Percentiles rank a stretch among this genome's conserved stretches.
These are phyloP conservation scores for Brachyrhaphis roseni DNA, from an alignment of 2,797 vertebrate species.

Conservation along the genomic window DNA sequence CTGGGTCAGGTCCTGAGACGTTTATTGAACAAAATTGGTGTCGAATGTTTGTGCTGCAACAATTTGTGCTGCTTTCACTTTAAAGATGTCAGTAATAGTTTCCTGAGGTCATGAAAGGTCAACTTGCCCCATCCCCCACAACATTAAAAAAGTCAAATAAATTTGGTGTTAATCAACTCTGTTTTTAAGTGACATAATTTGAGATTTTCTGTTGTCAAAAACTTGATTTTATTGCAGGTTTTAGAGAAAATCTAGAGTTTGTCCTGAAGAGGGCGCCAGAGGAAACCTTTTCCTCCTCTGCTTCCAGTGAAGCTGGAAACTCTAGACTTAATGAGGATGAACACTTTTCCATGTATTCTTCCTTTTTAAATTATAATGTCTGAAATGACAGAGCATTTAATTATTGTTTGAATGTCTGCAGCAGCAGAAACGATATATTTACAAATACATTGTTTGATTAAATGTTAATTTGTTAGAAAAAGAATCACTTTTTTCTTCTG, in stretches of 20 bases:
- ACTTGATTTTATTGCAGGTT: background rate
- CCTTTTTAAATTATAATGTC: background rate
- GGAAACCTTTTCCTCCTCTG: background rate
- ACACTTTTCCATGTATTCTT: no score
- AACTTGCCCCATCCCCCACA: no score
- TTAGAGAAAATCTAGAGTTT: background rate
- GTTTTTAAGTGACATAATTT: background rate
- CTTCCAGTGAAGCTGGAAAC: background rate
- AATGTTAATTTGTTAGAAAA: background rate
- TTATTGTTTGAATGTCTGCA: background rate
- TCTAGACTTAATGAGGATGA: no score
- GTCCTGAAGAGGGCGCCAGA: constrained; percentile 26
- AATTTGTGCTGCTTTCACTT: no score
- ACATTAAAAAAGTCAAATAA: no score
- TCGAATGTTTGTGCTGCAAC: no score
- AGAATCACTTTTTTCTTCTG: background rate
- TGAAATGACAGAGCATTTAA: background rate
- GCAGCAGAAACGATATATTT: background rate
- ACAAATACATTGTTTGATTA: background rate
- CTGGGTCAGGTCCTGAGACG: background rate
- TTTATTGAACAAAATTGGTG: no score
- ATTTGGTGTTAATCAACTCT: no score
- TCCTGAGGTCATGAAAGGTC: no score
- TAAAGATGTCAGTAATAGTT: no score
- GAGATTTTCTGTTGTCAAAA: background rate